Percentiles rank a stretch among this genome's conserved stretches.
These are phyloP conservation scores for Panonychus citri DNA, from an alignment of 1,140 invertebrate species.

Conservation along the genomic window DNA sequence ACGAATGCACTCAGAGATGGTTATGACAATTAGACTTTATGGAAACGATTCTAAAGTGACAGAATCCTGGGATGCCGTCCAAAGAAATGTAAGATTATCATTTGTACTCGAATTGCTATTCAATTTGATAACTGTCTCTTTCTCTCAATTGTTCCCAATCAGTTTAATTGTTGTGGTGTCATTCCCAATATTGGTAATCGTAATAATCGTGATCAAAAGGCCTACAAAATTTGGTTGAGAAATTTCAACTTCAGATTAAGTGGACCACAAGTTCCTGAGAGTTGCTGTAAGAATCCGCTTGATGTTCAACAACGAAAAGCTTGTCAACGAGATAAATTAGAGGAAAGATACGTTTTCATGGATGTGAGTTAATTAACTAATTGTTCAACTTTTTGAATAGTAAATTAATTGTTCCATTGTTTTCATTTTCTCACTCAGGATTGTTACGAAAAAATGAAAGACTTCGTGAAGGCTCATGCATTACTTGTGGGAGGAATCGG, in stretches of 20 bases:
- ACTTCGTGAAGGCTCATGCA: slow-evolving; percentile 44
- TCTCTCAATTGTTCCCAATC: slow-evolving; percentile 16
- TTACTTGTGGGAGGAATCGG: slow-evolving; percentile 52
- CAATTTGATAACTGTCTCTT: not conserved
- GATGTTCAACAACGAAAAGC: not conserved
- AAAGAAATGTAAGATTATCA: slow-evolving; percentile 11
- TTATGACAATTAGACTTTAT: slow-evolving; percentile 33
- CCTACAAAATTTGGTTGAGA: not conserved
- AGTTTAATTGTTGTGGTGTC: slow-evolving; percentile 65
- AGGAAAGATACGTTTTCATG: not conserved
- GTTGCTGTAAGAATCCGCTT: not conserved
- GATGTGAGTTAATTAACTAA: not conserved
- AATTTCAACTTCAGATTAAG: not conserved
- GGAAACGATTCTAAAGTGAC: slow-evolving; percentile 31
- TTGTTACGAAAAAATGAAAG: slow-evolving; percentile 40
- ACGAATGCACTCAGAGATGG: slow-evolving; percentile 41
- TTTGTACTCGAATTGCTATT: not conserved
- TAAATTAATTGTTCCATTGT: not conserved
- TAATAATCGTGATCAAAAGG: not conserved
- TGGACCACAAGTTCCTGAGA: slow-evolving; percentile 1
- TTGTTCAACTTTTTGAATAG: not conserved
- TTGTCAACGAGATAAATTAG: not conserved
- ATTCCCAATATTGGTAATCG: not conserved
- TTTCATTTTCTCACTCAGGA: slow-evolving; percentile 23
- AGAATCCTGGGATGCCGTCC: slow-evolving; percentile 42